Conservation (phyloP, 1,140 invertebrate genomes). For the Nephila pilipes region DNA sequence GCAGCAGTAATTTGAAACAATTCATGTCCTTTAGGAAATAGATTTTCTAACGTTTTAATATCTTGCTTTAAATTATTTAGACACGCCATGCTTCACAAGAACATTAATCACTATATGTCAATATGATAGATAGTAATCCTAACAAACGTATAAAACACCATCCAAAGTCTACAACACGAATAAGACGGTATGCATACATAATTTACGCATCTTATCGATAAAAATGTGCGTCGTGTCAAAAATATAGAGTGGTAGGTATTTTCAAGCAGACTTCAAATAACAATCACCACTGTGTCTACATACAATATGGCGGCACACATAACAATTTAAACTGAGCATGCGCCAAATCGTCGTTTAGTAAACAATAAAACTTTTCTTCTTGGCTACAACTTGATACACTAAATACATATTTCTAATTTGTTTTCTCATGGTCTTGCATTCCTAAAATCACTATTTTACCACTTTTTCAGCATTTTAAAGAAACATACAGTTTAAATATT, state of each 20-base stretch:
- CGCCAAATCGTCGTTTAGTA: conserved; percentile 75
- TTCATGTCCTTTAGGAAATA: conserved; percentile 97
- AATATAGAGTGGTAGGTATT: background rate
- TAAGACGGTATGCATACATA: conserved; percentile 39
- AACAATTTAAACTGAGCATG: conserved; percentile 69
- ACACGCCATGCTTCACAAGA: conserved; percentile 89
- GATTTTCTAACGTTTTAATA: conserved; percentile 96
- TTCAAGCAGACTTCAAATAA: conserved; percentile 10
- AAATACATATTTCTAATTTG: too few species aligned
- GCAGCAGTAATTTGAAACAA: conserved; percentile 98
- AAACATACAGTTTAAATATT: too few species aligned
- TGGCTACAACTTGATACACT: background rate
- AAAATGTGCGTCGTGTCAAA: conserved; percentile 57
- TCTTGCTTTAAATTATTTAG: conserved; percentile 98
- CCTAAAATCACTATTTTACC: too few species aligned
- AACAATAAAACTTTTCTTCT: conserved; percentile 76
- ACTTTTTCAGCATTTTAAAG: too few species aligned
- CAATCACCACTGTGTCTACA: conserved; percentile 55
- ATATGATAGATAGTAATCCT: background rate
- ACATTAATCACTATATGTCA: conserved; percentile 37
- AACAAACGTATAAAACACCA: conserved; percentile 37
- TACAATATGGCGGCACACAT: conserved; percentile 76
- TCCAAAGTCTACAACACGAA: conserved; percentile 33
- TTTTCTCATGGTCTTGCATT: too few species aligned
- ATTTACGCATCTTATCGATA: conserved; percentile 32